Conservation (phyloP, 2,888 invertebrate species). For the Aporophyla nigra region DNA sequence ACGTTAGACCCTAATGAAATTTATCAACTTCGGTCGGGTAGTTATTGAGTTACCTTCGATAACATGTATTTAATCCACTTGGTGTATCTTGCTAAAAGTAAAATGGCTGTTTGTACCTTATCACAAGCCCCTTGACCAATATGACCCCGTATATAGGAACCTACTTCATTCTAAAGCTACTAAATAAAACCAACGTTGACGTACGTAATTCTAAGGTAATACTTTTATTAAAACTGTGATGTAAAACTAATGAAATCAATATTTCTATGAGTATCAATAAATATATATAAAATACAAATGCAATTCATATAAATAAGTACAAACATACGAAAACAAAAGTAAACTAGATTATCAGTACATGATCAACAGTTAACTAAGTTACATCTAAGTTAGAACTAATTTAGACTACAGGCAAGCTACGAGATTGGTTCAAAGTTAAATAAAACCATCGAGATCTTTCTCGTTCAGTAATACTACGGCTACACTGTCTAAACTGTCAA, state of each 20-base stretch:
- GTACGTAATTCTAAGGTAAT: not conserved
- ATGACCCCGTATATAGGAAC: too few relatives aligned
- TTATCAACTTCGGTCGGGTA: too few relatives aligned
- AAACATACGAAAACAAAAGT: not conserved
- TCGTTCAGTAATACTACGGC: too few relatives aligned
- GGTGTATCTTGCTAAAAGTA: too few relatives aligned
- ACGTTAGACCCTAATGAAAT: too few relatives aligned
- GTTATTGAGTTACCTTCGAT: too few relatives aligned
- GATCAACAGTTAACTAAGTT: not conserved
- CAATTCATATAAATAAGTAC: not conserved
- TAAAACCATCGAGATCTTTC: slow-evolving; percentile 35
- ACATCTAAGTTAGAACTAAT: too few relatives aligned
- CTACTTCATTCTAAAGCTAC: not conserved
- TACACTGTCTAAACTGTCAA: too few relatives aligned
- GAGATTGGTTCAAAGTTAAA: not conserved
- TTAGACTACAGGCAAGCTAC: slow-evolving; percentile 1
- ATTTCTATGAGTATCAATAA: slow-evolving; percentile 31
- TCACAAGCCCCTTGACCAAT: too few relatives aligned
- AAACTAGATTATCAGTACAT: slow-evolving; percentile 17
- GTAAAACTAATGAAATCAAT: not conserved
- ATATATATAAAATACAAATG: slow-evolving; percentile 31
- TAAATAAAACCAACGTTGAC: not conserved
- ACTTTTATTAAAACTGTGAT: slow-evolving; percentile 11
- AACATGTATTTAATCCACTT: too few relatives aligned
- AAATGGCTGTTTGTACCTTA: too few relatives aligned